phyloP scores from a whole-genome alignment of 2,888 invertebrate genomes.

The Clanis bilineata region DNA sequence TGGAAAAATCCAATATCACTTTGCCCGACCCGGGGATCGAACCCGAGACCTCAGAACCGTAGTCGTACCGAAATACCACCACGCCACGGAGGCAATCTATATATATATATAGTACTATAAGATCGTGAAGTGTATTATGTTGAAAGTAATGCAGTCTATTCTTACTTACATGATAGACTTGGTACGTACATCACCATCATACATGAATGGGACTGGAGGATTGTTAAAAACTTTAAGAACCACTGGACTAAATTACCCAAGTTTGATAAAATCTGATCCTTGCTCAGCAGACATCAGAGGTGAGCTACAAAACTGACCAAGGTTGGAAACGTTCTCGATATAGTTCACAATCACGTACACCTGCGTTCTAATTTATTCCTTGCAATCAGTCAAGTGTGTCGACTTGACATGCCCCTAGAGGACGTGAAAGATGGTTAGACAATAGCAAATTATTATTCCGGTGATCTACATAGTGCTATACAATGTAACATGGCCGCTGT shows the following conservation, averaged over 20 bases:
- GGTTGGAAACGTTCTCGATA: neutral
- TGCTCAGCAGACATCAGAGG: neutral
- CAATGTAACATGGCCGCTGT: neutral
- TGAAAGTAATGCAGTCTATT: too few relatives aligned
- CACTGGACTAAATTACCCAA: neutral
- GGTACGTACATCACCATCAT: too few relatives aligned
- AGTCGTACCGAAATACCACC: too few relatives aligned
- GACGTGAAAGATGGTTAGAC: neutral
- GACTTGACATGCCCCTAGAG: neutral
- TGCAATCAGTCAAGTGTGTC: slow-evolving; percentile 6
- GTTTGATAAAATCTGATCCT: neutral
- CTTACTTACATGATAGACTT: too few relatives aligned
- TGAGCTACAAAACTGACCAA: neutral
- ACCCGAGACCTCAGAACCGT: too few relatives aligned
- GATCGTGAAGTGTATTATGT: too few relatives aligned
- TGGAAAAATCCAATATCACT: too few relatives aligned
- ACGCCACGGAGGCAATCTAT: too few relatives aligned
- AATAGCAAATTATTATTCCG: slow-evolving; percentile 6
- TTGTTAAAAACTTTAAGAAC: neutral
- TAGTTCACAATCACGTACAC: neutral
- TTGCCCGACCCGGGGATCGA: too few relatives aligned
- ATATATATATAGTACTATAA: too few relatives aligned
- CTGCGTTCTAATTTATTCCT: slow-evolving; percentile 11
- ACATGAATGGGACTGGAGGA: too few relatives aligned
- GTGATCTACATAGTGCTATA: neutral